Evolutionary conservation across 2,113 vertebrate species (phyloP), one percentile per base, ranked within the genome.

Genomic region (Corythornis vintsioides): DNA sequence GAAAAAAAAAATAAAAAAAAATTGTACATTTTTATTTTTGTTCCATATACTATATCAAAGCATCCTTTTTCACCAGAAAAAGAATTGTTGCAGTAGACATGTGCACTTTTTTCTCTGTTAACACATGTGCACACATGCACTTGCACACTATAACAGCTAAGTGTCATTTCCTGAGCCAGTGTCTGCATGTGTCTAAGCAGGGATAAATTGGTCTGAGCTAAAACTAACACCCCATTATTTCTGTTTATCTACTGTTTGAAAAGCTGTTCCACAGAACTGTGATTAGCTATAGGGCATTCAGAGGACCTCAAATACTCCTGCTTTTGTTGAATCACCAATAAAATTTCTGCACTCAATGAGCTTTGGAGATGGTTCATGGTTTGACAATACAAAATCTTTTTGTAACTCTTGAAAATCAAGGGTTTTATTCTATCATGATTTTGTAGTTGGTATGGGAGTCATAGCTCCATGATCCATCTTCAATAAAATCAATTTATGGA

Each of bases 91-190:
- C 19, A 28, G 15, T 28, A 19, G 53, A 47, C 33, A 31, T 15
- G 12, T 72, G 14, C 18, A 45, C n/a, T 9, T 66, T 28, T 76
- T 31, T 88, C 40, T 81, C 14, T 71, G 4, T 25, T 63, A 47
- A 73, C 38, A 69, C 2, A 11, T 10, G 10, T 72, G 33, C 29
- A 55, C 29, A 22, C 15, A 10, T 0, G 0, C 0, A 1, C 48
- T 88, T 14, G 5, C 18, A 61, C 40, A 81, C 19, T 52, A 31
- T 52, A 42, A 53, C 10, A 71, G 16, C 53, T 33, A 50, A 79
- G 20, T 71, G 40, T 35, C 9, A 67, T 77, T 85, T 89, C 56
- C 69, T 73, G 48, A 91, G 56, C 15, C 82, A 59, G 47, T 52
- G 16, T 76, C 63, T 74, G 31, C 16, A 63, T 17, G 4, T 70